A percentile compares a stretch with the other conserved stretches of the same genome.
phyloP scores from a whole-genome alignment of 2,797 vertebrate species.

The Falco columbarius region DNA sequence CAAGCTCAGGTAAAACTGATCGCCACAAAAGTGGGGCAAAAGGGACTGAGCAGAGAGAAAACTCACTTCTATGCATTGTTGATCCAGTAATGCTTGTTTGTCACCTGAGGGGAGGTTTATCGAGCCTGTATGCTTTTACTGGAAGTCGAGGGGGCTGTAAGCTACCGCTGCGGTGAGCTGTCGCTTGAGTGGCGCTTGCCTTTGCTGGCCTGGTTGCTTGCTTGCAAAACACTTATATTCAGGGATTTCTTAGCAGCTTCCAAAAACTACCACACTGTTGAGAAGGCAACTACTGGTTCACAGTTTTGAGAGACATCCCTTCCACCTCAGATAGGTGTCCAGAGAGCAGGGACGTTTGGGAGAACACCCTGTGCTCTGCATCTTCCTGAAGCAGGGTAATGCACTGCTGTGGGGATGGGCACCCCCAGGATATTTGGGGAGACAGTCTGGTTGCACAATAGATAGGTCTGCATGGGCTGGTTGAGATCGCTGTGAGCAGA shows the following conservation, averaged over 20 bases:
- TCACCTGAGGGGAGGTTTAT: neutral
- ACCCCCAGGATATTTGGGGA: neutral
- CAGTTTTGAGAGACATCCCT: neutral
- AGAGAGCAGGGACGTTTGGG: neutral
- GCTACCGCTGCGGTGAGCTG: neutral
- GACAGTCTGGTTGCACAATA: fast-evolving
- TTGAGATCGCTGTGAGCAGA: constrained; percentile 2
- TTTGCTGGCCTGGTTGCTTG: neutral
- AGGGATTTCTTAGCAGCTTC: neutral
- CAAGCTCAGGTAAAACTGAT: neutral
- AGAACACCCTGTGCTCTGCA: neutral
- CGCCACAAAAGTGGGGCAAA: neutral
- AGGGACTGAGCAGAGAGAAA: neutral
- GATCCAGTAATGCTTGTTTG: neutral
- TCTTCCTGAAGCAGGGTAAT: neutral
- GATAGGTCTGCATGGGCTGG: neutral
- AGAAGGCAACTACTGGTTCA: neutral
- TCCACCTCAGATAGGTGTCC: neutral
- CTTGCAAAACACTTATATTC: neutral
- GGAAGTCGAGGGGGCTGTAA: neutral
- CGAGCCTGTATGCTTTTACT: neutral
- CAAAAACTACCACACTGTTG: neutral
- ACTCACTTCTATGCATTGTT: neutral
- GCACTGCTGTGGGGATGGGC: neutral
- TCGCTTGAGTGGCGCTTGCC: neutral